These are phyloP conservation scores for Caenorhabditis briggsae DNA, from an alignment of 1,140 invertebrate genomes.

Conservation along the genomic window DNA sequence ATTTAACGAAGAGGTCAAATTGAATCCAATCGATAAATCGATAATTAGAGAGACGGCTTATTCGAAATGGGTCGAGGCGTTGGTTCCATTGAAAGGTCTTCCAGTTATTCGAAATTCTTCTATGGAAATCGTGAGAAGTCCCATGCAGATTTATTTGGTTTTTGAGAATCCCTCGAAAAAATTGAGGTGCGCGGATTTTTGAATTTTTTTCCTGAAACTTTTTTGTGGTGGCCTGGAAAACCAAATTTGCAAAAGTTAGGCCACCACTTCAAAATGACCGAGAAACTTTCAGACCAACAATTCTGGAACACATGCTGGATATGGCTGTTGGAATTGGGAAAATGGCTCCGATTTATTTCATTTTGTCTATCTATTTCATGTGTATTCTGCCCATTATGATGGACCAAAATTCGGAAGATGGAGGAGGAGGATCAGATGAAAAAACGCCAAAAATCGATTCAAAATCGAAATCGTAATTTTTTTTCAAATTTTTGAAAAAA, in stretches of 20 bases:
- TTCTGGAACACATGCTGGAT: background rate
- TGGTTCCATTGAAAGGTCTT: background rate
- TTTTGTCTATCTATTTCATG: background rate
- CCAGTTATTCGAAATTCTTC: background rate
- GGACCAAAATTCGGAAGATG: no score
- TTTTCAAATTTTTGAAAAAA: no score
- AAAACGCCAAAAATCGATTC: background rate
- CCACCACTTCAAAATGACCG: no score
- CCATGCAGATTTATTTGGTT: constrained; percentile 23
- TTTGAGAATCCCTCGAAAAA: constrained; percentile 35
- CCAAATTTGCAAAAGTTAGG: no score
- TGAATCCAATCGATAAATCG: constrained; percentile 1
- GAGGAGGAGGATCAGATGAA: background rate
- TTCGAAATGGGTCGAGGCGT: background rate
- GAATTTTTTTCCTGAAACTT: no score
- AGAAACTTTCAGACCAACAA: background rate
- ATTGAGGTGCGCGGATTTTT: background rate
- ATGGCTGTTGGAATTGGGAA: background rate
- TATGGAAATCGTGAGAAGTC: background rate
- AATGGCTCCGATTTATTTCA: background rate
- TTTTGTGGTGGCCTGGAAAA: no score
- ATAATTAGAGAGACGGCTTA: background rate
- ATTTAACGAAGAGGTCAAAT: no score
- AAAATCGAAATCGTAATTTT: no score
- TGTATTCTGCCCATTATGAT: constrained; percentile 21